These are phyloP conservation scores for Gallinago paraguaiae DNA, from an alignment of 2,113 vertebrate species.

Conservation along the genomic window DNA sequence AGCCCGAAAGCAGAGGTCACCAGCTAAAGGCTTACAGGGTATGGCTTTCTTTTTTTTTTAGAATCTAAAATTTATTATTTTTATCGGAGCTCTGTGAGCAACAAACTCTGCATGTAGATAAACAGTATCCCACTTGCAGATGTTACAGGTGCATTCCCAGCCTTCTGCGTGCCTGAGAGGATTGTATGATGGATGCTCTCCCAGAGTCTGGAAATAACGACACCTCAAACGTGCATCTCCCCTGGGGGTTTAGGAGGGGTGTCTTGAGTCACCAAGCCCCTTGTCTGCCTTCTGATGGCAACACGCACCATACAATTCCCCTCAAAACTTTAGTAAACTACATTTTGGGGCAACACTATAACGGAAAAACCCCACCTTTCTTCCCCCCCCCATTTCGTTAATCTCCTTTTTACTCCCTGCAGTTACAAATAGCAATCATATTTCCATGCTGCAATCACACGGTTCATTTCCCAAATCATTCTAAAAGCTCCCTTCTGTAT, in stretches of 20 bases:
- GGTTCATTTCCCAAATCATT: constrained; percentile 53
- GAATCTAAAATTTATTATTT: not conserved
- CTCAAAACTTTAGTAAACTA: not conserved
- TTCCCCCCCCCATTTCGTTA: not conserved
- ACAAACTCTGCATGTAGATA: not conserved
- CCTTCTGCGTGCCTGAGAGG: not conserved
- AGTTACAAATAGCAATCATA: constrained; percentile 47
- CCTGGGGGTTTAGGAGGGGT: not conserved
- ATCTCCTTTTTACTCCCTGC: constrained; percentile 3
- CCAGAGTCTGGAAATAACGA: not conserved
- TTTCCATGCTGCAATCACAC: constrained; percentile 54
- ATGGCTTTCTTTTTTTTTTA: not conserved
- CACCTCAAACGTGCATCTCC: not conserved
- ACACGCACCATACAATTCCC: not conserved
- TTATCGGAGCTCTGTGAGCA: not conserved
- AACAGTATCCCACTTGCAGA: not conserved
- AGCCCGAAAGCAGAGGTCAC: not conserved
- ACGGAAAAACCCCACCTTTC: not conserved
- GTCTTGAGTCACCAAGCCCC: not conserved
- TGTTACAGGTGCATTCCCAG: not conserved
- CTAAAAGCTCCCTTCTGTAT: constrained; percentile 50
- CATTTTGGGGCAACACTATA: not conserved
- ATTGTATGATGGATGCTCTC: not conserved
- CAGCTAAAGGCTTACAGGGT: not conserved
- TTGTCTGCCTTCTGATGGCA: not conserved